Evolutionary conservation across 2,888 invertebrate genomes (phyloP).

Genomic region (Xanthorhoe designata): DNA sequence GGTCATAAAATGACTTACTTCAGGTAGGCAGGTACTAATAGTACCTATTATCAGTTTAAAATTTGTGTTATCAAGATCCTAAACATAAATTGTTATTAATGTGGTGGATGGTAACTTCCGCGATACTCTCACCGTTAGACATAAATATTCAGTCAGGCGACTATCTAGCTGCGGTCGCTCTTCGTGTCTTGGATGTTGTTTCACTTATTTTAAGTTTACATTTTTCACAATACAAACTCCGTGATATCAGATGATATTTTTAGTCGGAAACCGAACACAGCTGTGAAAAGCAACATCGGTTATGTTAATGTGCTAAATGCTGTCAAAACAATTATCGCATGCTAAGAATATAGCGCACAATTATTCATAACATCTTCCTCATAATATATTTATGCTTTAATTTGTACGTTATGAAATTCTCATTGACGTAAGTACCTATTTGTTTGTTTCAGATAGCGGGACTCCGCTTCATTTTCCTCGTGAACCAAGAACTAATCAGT

Average conservation of each 20-base stretch:
- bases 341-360: background rate
- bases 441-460: constrained; percentile 90
- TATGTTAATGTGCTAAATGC: background rate
- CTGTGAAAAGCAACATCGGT: too few relatives aligned
- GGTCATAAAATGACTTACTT: background rate
- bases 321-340: background rate
- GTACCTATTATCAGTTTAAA: too few relatives aligned
- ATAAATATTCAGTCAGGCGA: constrained; percentile 18
- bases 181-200: background rate
- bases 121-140: constrained; percentile 7
- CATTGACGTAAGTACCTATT: background rate
- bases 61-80: too few relatives aligned
- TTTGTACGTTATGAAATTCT: background rate
- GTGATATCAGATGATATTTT: too few relatives aligned
- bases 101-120: background rate
- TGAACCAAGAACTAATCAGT: constrained; percentile 96
- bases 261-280: too few relatives aligned
- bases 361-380: background rate
- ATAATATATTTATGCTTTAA: background rate
- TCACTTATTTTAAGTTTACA: too few relatives aligned
- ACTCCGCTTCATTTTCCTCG: constrained; percentile 95
- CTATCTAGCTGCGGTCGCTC: constrained; percentile 11
- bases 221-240: too few relatives aligned
- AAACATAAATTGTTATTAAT: too few relatives aligned
- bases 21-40: too few relatives aligned